Base-by-base conservation (phyloP, 1,140 invertebrate genomes). In the Nomia melanderi region DNA sequence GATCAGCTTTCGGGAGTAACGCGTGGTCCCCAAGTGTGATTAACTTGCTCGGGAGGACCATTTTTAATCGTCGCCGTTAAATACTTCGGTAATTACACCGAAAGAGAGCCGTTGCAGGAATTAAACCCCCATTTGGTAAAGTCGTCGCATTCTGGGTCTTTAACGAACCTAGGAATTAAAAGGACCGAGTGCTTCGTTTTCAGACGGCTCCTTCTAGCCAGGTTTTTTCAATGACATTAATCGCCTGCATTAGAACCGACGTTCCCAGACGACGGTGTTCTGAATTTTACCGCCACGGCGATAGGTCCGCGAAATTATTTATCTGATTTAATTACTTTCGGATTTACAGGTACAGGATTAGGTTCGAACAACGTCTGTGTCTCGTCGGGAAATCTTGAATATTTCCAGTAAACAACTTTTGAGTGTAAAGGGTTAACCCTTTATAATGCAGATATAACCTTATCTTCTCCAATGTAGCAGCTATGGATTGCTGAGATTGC, bases 71-170 rank as follows among this genome's bases (percentile, higher is more conserved):
- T 56, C 29, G 27, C 39, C n/a, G 29, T 25, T 65, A 83, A 59
- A 53, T 25, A 17, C 63, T 66, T 36, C 69, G 78, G 84, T 83
- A 80, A 87, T 88, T 84, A 84, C 88, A 87, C 81, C 75, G 36
- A 71, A 85, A 78, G 78, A n/a, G n/a, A 65, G 69, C 54, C 29
- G 59, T 31, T 50, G 60, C 25, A 65, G 66, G 79, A 17, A 76
- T 76, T 82, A 84, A 82, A 56, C 63, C 60, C 82, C 80, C 67
- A 83, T 79, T 76, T 76, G 83, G 83, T 74, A 86, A 87, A 86
- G 86, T 60, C 73, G 75, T 53, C 77, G 63, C 44, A 79, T 76
- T 80, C 77, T 83, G 64, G 67, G 25, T 54, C 39, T 44, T 75
- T 53, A 53, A 53, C 50, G 50, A 53, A 57, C 25, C 17, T 6